Base-by-base conservation (phyloP, 2,797 vertebrate genomes). In the Streptopelia turtur region DNA sequence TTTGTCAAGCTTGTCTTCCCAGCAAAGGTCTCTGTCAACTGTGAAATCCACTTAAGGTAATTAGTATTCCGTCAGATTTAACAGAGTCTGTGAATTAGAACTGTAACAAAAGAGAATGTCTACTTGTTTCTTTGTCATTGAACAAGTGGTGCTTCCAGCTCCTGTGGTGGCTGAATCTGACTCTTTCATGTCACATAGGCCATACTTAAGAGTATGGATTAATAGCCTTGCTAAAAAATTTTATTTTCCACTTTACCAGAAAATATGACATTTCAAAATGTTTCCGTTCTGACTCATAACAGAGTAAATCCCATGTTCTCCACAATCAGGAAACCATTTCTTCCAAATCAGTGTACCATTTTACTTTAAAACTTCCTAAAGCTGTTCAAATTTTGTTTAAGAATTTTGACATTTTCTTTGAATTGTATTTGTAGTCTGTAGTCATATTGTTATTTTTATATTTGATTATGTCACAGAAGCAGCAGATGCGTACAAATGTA, bases 21-120 rank as follows among this genome's bases (percentile, higher is more conserved):
- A 1, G 83, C 90, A 97, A 97, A 97, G 96, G 89, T 98, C 96
- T 97, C 95, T 97, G 97, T 97, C 95, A 97, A 90, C 93, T 95
- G 82, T 97, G 76, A 95, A 97, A 96, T 93, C 85, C 84, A 97
- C 79, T 97, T 97, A 97, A 93, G 88, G 93, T 95, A 96, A 97
- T 98, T 95, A 97, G 95, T 88, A 97, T 97, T 97, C 96, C 92
- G 83, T 83, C 96, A 90, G 87, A 95, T 93, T 96, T 95, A 95
- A 94, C 95, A 93, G 31, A 89, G 65, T 39, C 77, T 94, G 53
- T 91, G 93, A 96, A 96, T 96, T 88, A 93, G 89, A 93, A 89
- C 93, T 94, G 75, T 83, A 97, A 92, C 90, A 93, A 96, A 94
- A 94, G 92, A 90, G 75, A 91, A 83, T 3, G 6, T 70, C 88